phyloP scores from a whole-genome alignment of 2,113 vertebrate species.

The Pavo muticus region DNA sequence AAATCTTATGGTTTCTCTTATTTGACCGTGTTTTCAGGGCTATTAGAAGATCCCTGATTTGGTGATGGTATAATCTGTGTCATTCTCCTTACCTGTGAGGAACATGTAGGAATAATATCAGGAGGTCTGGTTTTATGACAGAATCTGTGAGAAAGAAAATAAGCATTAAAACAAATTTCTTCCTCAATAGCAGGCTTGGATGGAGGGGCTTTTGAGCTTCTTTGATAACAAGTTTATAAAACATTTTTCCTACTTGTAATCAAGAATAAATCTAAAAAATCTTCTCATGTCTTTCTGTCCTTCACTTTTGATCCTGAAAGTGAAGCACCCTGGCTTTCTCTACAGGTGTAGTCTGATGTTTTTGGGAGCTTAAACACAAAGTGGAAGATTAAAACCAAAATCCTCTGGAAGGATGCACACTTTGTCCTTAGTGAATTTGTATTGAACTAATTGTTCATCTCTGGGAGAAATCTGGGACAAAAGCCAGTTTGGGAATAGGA shows the following conservation, averaged over 20 bases:
- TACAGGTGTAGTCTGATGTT: not conserved
- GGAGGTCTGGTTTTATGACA: not conserved
- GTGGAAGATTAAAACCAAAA: not conserved
- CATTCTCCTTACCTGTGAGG: slow-evolving; percentile 47
- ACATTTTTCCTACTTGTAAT: not conserved
- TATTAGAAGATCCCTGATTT: not conserved
- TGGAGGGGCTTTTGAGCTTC: not conserved
- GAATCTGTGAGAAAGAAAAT: slow-evolving; percentile 6
- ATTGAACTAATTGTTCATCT: not conserved
- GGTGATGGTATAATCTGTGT: not conserved
- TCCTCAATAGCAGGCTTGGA: not conserved
- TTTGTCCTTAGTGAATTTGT: not conserved
- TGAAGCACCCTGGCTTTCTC: not conserved
- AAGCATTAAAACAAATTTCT: not conserved
- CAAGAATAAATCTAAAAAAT: not conserved
- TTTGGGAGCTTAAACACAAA: not conserved
- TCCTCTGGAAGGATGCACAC: not conserved
- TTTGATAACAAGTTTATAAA: not conserved
- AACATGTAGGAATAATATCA: slow-evolving; percentile 6
- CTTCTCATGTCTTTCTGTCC: not conserved
- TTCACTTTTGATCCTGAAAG: not conserved
- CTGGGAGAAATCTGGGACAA: not conserved
- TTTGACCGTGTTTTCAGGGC: not conserved
- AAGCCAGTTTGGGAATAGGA: not conserved
- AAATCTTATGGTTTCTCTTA: not conserved